These are phyloP conservation scores for Molorchus minor DNA, from an alignment of 2,888 invertebrate species.

Conservation along the genomic window DNA sequence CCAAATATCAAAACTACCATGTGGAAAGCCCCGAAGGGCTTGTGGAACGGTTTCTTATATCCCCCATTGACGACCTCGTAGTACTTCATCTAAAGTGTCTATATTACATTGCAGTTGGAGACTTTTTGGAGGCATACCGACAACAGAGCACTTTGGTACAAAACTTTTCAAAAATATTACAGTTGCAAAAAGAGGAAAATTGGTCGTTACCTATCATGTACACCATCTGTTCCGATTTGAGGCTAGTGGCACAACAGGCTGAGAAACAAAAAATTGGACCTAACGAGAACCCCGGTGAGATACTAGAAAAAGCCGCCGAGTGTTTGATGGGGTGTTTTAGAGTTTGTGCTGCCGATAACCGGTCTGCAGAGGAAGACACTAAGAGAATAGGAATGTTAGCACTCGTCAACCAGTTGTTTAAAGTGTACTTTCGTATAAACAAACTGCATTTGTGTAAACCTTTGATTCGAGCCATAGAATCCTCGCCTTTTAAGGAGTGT, in stretches of 20 bases:
- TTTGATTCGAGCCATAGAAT: conserved; percentile 94
- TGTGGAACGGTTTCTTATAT: conserved; percentile 74
- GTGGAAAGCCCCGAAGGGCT: conserved; percentile 75
- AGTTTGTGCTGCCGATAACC: conserved; percentile 93
- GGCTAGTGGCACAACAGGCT: conserved; percentile 79
- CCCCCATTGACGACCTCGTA: conserved; percentile 80
- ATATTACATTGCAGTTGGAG: conserved; percentile 63
- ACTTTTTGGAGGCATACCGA: conserved; percentile 77
- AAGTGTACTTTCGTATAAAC: conserved; percentile 84
- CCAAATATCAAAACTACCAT: conserved; percentile 73
- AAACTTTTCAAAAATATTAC: conserved; percentile 82
- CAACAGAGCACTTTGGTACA: conserved; percentile 82
- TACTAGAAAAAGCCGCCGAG: conserved; percentile 93
- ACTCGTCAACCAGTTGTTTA: conserved; percentile 96
- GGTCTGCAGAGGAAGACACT: conserved; percentile 88
- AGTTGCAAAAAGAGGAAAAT: conserved; percentile 91
- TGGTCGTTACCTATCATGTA: conserved; percentile 97
- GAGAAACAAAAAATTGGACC: conserved; percentile 68
- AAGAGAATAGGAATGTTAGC: conserved; percentile 97
- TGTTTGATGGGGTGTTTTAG: conserved; percentile 92
- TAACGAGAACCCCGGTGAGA: conserved; percentile 72
- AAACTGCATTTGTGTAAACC: conserved; percentile 92
- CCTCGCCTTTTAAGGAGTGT: conserved; percentile 86
- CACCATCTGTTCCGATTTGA: conserved; percentile 85
- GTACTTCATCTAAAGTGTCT: conserved; percentile 77